Conservation (phyloP, 1,140 invertebrate species). For the Tribolium castaneum region DNA sequence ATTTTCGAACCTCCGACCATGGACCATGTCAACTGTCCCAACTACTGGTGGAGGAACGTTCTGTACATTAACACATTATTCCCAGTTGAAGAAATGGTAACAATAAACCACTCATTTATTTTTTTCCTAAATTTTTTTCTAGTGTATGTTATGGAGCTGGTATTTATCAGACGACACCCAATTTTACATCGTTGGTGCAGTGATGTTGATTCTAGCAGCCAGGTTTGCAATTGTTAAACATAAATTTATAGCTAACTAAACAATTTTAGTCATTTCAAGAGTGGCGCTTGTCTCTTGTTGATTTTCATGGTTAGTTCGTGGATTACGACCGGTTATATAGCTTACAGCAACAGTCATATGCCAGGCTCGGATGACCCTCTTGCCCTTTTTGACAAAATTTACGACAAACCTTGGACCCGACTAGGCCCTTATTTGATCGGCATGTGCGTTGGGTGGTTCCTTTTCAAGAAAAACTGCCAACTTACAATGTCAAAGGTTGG, state of each 20-base stretch:
- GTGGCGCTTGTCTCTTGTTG: conserved; percentile 72
- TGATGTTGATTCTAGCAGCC: conserved; percentile 80
- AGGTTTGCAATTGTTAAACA: conserved; percentile 53
- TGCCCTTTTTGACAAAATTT: conserved; percentile 87
- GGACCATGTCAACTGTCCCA: conserved; percentile 83
- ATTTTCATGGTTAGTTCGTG: conserved; percentile 80
- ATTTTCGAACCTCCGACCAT: conserved; percentile 84
- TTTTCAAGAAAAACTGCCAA: conserved; percentile 85
- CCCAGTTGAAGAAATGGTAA: conserved; percentile 86
- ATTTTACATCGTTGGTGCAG: conserved; percentile 83
- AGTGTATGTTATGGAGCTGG: conserved; percentile 93
- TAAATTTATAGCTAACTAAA: neutral
- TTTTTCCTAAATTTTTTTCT: conserved; percentile 57
- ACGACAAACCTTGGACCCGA: conserved; percentile 88
- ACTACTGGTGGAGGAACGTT: conserved; percentile 89
- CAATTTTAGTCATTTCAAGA: conserved; percentile 76
- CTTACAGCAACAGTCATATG: conserved; percentile 81
- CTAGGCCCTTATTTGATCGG: conserved; percentile 85
- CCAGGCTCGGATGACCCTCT: conserved; percentile 84
- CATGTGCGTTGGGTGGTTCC: conserved; percentile 84
- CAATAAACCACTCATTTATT: neutral
- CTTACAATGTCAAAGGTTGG: conserved; percentile 78
- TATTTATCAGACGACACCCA: conserved; percentile 89
- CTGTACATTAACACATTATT: conserved; percentile 87
- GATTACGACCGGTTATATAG: conserved; percentile 82